Conservation (phyloP, 2,113 vertebrate species). For the Phyllostomus discolor region DNA sequence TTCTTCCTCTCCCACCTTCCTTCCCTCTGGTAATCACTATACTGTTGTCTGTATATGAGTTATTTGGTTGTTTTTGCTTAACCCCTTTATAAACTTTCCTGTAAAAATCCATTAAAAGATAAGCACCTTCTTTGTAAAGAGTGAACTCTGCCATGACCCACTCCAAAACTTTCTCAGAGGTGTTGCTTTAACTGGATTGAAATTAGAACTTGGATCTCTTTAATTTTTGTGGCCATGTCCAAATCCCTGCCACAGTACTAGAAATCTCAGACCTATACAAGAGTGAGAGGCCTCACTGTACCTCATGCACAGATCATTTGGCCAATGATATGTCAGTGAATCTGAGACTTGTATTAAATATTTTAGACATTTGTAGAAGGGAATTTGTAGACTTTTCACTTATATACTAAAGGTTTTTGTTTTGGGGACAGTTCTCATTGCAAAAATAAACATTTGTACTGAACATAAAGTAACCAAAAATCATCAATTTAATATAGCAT, state of each 20-base stretch:
- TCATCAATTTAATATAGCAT: constrained; percentile 1
- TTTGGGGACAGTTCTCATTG: constrained; percentile 77
- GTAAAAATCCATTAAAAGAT: neutral
- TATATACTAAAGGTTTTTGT: constrained; percentile 72
- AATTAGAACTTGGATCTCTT: constrained; percentile 67
- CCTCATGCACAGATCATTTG: constrained; percentile 75
- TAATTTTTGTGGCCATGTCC: constrained; percentile 61
- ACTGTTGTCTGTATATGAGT: neutral
- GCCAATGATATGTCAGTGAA: constrained; percentile 79
- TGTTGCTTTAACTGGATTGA: constrained; percentile 69
- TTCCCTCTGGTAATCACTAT: neutral
- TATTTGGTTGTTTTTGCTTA: neutral
- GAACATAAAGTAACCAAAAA: constrained; percentile 69
- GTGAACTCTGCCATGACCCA: constrained; percentile 13
- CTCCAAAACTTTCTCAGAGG: constrained; percentile 50
- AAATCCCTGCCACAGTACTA: constrained; percentile 36
- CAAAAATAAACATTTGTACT: constrained; percentile 83
- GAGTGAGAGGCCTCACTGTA: constrained; percentile 70
- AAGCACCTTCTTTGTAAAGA: constrained; percentile 48
- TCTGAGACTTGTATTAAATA: constrained; percentile 79
- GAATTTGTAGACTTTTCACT: constrained; percentile 79
- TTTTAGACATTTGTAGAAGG: constrained; percentile 79
- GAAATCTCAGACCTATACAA: constrained; percentile 66
- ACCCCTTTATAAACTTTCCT: neutral
- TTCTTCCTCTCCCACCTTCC: neutral